Conservation (phyloP, 92 coral and sea anemone species). For the Galaxea fascicularis region DNA sequence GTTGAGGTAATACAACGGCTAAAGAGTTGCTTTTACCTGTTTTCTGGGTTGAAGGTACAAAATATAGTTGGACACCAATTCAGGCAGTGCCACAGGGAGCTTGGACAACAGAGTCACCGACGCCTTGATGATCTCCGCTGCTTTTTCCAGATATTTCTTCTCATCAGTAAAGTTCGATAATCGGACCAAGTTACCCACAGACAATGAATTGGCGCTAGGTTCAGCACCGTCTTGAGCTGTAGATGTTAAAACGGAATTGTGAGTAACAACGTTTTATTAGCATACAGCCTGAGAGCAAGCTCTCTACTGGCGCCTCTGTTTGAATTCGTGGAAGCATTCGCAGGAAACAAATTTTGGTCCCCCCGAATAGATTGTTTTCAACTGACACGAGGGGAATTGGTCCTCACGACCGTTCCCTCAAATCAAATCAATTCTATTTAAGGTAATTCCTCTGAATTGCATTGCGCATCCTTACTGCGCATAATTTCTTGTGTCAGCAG, state of each 20-base stretch:
- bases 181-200: constrained; percentile 84
- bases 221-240: constrained; percentile 99
- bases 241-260: neutral
- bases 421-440: no score
- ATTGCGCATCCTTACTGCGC: no score
- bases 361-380: no score
- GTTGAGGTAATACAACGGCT: no score
- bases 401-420: no score
- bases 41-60: constrained; percentile 74
- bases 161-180: constrained; percentile 77
- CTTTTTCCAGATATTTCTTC: constrained; percentile 77
- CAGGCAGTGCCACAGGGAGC: constrained; percentile 93
- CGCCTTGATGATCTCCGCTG: constrained; percentile 79
- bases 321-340: no score
- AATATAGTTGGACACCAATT: constrained; percentile 81
- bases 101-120: constrained; percentile 84
- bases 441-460: no score
- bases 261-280: neutral
- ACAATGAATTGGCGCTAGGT: constrained; percentile 92
- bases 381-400: no score
- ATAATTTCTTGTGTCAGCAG: no score
- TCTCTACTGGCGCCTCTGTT: no score
- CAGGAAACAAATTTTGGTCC: no score
- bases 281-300: neutral
- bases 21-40: constrained; percentile 67